Evolutionary conservation across 2,888 invertebrate species (phyloP), one percentile per base, ranked within the genome.

Genomic region (Drosophila eohydei): DNA sequence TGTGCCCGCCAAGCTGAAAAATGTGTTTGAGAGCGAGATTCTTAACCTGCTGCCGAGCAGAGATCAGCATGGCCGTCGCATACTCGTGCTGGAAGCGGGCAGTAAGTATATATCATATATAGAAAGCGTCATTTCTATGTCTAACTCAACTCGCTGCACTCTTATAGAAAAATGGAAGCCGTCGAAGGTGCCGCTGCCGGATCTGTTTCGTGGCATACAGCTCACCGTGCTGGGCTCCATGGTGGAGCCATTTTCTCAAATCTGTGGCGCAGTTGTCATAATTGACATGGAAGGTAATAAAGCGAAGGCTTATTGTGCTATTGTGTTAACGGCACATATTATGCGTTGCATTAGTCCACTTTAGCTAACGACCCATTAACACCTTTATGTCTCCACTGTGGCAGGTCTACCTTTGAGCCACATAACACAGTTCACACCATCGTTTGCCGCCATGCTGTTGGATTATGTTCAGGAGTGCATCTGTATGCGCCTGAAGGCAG

Each of bases 401-500:
- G 38, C 44, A 84, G 84, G 96, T 0, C 93, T 97, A 7, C 94
- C 95, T 0, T 93, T 97, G 77, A 94, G 93, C 32, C 97, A 97
- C 65, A 94, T 97, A 1, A 94, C 95, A 93, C 96, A 97, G 85
- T 95, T 97, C 90, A 96, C 96, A 1, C 97, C 97, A 0, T 94
- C 94, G n/a, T 95, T 96, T 89, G 96, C 96, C 1, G 95, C 95
- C 84, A 94, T 95, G 93, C 92, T 96, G 26, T 93, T 96, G 8
- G 96, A 96, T 36, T 96, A 96, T 94, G 94, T 96, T 46, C 96
- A 96, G 89, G 97, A 97, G 89, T 96, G 97, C 87, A 95, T 97
- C 36, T 97, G 98, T 0, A 94, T 95, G 71, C 95, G 98, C 56
- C 93, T 98, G 50, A 97, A 97, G 92, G 97, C 95, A 0, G 95